Base-by-base conservation (phyloP, 2,113 vertebrate species). In the Poicephalus meyeri region DNA sequence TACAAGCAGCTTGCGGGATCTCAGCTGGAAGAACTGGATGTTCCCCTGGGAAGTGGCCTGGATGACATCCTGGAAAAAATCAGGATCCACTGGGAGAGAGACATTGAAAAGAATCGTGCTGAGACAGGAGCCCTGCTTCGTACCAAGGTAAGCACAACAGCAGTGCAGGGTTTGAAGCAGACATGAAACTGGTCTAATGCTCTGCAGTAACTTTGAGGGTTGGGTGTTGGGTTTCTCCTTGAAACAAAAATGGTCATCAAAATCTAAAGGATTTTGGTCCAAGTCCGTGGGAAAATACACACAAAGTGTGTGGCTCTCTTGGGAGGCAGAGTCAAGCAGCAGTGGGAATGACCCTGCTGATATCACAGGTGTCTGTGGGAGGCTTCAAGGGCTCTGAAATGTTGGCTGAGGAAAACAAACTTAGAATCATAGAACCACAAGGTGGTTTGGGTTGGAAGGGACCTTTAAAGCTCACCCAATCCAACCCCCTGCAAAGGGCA, bases 51-150 rank as follows among this genome's bases (percentile, higher is more conserved):
- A 91, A 98, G 98, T 60, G 98, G 98, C 81, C 98, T 99, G 96
- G 99, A 99, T 19, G 98, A 98, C 92, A 99, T 99, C 94, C 97
- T 99, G 84, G 98, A 98, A 95, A 98, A 98, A 55, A 99, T 99
- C 91, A 96, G 98, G 95, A 98, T 98, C 95, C 99, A 99, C 95
- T 99, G 99, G 99, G 99, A 99, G 96, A 99, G 97, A 96, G 98
- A 99, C 60, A 98, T 98, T 5, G 99, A 99, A 95, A 98, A 98
- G 97, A 99, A 98, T 85, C 97, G 98, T 18, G 96, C 96, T 6
- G 98, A 99, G 91, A 97, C 98, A 3, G 98, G 98, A 88, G 97
- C 97, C 84, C 98, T 99, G 94, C 97, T 98, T 89, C 99, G 99
- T 87, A 95, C 96, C 83, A 99, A 99, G 98, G 99, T 99, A 94